A percentile compares a stretch with the other conserved stretches of the same genome.
Evolutionary conservation across 2,797 vertebrate species (phyloP).

Genomic region (Chaunax sp.): DNA sequence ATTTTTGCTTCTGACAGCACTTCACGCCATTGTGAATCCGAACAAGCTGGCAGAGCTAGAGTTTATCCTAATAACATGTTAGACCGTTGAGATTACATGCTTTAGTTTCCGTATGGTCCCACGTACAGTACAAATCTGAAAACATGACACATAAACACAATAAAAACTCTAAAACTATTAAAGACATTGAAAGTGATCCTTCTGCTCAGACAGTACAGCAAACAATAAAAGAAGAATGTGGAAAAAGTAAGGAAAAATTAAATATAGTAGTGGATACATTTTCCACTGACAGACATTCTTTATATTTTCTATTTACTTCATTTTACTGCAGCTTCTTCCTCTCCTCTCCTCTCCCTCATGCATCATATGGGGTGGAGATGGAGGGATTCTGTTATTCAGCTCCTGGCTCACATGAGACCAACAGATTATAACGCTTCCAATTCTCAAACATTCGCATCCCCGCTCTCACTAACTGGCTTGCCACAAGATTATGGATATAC

Average conservation of each 20-base stretch:
- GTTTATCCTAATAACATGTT: slow-evolving; percentile 10
- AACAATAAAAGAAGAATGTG: not conserved
- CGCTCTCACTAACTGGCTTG: slow-evolving; percentile 29
- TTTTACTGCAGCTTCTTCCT: too few relatives aligned
- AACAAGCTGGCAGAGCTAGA: too few relatives aligned
- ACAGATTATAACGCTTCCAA: slow-evolving; percentile 48
- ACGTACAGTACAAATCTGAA: not conserved
- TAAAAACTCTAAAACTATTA: not conserved
- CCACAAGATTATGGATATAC: slow-evolving; percentile 33
- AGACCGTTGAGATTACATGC: not conserved
- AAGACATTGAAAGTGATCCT: not conserved
- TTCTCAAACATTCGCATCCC: slow-evolving; percentile 34
- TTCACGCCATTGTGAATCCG: slow-evolving; percentile 4
- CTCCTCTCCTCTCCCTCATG: slow-evolving; percentile 27
- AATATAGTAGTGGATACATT: too few relatives aligned
- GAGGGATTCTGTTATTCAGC: slow-evolving; percentile 53
- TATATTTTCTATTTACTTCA: too few relatives aligned
- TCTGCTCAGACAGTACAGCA: not conserved
- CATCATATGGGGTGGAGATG: slow-evolving; percentile 43
- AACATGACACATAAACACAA: not conserved
- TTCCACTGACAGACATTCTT: too few relatives aligned
- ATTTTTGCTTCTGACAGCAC: slow-evolving; percentile 9
- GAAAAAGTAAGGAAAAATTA: not conserved
- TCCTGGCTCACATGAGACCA: slow-evolving; percentile 47
- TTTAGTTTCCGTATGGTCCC: slow-evolving; percentile 2